Base-by-base conservation (phyloP, 2,888 invertebrate species). In the Spialia ferax region DNA sequence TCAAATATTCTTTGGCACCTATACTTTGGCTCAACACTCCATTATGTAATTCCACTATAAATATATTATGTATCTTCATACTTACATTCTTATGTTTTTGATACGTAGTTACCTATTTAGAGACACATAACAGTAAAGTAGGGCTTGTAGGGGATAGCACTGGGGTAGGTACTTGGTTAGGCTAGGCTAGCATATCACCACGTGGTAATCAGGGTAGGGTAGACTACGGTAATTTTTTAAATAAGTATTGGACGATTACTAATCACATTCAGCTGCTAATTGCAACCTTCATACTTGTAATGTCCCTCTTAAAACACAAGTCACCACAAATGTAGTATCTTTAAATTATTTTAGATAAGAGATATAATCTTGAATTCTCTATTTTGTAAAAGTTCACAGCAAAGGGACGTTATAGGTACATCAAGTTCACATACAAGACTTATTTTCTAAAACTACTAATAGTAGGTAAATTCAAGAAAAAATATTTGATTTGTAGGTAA, bases 1-100 rank as follows among this genome's bases (percentile, higher is more conserved):
- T 48, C 48, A 48, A 48, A 48, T 48, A 4, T 48, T 48, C 48
- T 48, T 48, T 48, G 48, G 48, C 48, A 20, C 20, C 45, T 45
- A 45, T 10, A 45, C 45, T 45, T 45, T 45, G 45, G 45, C 45
- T 45, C 45, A 45, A 45, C 45, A 45, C 20, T 45, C 18, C 45
- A 20, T 45, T 45, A 18, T 15, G 15, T 20, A 20, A 18, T 18
- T 42, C 4, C 42, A 42, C 18, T 18, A 18, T 18, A 42, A 42
- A 8, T 35, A 6, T 35, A 35, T 13, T 35, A 35, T 11, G 35
- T 13, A 35, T 35, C 35, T 38, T n/a, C 2, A 38, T 6, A 3
- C 38, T n/a, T n/a, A n/a, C 38, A 38, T 38, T n/a, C 38, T 38
- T n/a, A 38, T n/a, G n/a, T 38, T n/a, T n/a, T n/a, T n/a, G n/a